Evolutionary conservation across 1,140 invertebrate species (phyloP).

Genomic region (Pseudomyrmex gracilis): DNA sequence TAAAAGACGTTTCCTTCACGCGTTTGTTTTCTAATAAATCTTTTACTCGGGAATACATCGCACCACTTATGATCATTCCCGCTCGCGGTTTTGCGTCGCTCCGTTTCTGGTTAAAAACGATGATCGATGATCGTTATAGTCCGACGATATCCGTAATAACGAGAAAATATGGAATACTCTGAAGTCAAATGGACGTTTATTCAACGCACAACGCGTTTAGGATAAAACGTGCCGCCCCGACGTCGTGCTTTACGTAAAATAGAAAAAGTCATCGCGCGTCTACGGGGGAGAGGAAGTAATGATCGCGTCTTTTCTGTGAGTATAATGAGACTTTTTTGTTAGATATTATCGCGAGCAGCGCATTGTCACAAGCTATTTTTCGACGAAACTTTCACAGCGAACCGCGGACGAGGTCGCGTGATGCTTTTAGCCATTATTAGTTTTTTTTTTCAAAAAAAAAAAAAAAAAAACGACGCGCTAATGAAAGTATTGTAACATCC

Average conservation of each 20-base stretch:
- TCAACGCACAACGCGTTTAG: neutral
- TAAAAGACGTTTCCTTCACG: neutral
- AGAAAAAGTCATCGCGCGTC: neutral
- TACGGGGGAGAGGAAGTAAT: conserved; percentile 8
- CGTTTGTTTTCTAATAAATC: conserved; percentile 35
- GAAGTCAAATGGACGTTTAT: conserved; percentile 6
- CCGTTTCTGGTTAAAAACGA: conserved; percentile 6
- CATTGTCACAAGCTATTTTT: conserved; percentile 44
- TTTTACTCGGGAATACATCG: conserved; percentile 22
- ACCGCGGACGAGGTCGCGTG: neutral
- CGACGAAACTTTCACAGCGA: conserved; percentile 24
- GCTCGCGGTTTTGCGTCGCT: conserved; percentile 3
- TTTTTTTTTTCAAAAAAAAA: conserved; percentile 8
- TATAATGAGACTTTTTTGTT: conserved; percentile 41
- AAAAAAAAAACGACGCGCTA: conserved; percentile 25
- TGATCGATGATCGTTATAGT: conserved; percentile 36
- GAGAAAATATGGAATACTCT: neutral
- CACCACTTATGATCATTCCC: conserved; percentile 18
- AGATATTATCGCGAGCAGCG: conserved; percentile 23
- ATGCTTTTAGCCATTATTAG: conserved; percentile 45
- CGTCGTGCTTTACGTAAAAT: conserved; percentile 10
- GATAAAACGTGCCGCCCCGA: neutral
- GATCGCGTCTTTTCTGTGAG: neutral
- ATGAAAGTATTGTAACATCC: conserved; percentile 37
- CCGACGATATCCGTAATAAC: conserved; percentile 19